Evolutionary conservation across 2,888 invertebrate genomes (phyloP).

Genomic region (Rhamnusium bicolor): DNA sequence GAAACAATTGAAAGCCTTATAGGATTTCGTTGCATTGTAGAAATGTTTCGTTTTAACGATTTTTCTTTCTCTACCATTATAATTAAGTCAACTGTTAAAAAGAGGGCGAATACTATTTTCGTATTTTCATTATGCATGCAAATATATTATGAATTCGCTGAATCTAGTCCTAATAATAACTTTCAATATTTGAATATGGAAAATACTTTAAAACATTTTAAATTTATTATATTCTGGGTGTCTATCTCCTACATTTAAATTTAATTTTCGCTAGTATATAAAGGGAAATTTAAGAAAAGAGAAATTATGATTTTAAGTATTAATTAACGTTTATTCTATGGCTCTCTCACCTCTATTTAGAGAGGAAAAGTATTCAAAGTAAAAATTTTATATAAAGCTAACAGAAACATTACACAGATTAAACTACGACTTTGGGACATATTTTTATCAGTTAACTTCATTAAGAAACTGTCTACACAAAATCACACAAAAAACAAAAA

Average conservation of each 20-base stretch:
- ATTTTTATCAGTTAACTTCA: too few relatives aligned
- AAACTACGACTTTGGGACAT: too few relatives aligned
- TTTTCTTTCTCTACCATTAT: conserved; percentile 43
- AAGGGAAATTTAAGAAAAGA: neutral
- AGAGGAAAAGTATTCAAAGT: too few relatives aligned
- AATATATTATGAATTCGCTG: conserved; percentile 47
- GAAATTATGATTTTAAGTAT: neutral
- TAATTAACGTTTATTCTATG: neutral
- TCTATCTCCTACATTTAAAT: neutral
- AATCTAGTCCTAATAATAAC: conserved; percentile 44
- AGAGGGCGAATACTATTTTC: conserved; percentile 36
- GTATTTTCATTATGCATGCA: conserved; percentile 48
- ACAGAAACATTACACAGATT: too few relatives aligned
- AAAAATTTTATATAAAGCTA: too few relatives aligned
- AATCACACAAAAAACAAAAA: too few relatives aligned
- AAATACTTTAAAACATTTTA: conserved; percentile 40
- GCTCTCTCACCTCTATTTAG: neutral
- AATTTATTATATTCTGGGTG: conserved; percentile 26
- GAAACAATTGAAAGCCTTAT: conserved; percentile 51
- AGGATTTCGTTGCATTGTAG: conserved; percentile 40
- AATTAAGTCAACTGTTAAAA: conserved; percentile 28
- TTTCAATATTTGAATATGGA: conserved; percentile 51
- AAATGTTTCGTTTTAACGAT: conserved; percentile 46
- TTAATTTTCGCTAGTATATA: neutral
- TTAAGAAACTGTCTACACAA: too few relatives aligned